Percentiles rank a stretch among this genome's conserved stretches.
Evolutionary conservation across 2,113 vertebrate species (phyloP).

Genomic region (Nettapus auritus): DNA sequence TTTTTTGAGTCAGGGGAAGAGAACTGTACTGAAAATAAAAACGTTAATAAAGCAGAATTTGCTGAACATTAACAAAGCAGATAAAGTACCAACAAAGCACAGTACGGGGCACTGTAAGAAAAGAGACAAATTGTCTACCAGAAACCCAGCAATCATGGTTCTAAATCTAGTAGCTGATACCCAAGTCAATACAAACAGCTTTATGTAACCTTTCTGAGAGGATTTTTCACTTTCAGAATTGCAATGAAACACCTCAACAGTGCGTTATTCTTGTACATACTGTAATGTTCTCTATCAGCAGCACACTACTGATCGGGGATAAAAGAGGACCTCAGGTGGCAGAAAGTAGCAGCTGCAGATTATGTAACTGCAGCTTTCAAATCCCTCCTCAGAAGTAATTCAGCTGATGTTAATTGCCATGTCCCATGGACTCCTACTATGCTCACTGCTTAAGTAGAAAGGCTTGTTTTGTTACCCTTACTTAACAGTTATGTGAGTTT

Average conservation of each 20-base stretch:
- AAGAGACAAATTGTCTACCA: background rate
- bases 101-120: background rate
- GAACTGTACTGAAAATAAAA: background rate
- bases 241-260: background rate
- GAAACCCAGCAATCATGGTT: background rate
- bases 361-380: background rate
- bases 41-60: background rate
- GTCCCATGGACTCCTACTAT: background rate
- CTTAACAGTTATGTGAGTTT: background rate
- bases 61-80: background rate
- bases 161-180: background rate
- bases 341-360: slow-evolving; percentile 18
- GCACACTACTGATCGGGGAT: background rate
- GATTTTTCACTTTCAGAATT: background rate
- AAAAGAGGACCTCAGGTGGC: slow-evolving; percentile 55
- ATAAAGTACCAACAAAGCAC: background rate
- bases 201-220: background rate
- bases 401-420: background rate
- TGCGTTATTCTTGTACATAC: background rate
- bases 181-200: background rate
- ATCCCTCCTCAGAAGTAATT: background rate
- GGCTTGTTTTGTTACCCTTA: background rate
- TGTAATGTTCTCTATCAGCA: background rate
- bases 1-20: background rate
- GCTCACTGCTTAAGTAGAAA: background rate